Evolutionary conservation across 2,888 invertebrate genomes (phyloP).

Genomic region (Copidosoma aretas): DNA sequence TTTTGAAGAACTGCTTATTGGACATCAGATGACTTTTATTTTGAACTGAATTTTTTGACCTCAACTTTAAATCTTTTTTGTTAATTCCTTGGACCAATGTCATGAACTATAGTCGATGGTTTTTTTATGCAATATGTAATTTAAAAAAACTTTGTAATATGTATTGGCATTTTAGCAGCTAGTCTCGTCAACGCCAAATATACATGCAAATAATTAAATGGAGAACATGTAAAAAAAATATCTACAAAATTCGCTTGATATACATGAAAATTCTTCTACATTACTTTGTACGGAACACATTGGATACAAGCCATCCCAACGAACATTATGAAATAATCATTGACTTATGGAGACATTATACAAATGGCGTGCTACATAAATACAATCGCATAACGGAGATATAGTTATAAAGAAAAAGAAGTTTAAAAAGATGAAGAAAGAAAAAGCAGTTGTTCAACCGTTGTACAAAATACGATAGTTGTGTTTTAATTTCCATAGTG

Average conservation of each 20-base stretch:
- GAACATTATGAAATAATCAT: slow-evolving; percentile 27
- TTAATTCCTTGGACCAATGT: too few species aligned
- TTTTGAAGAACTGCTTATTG: too few species aligned
- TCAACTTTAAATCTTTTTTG: too few species aligned
- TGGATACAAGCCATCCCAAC: slow-evolving; percentile 22
- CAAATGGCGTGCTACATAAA: slow-evolving; percentile 8
- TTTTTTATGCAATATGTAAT: background rate
- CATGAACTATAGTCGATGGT: too few species aligned
- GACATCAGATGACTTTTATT: too few species aligned
- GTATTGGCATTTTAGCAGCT: background rate
- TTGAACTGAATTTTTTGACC: too few species aligned
- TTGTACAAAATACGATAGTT: too few species aligned
- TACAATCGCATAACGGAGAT: background rate
- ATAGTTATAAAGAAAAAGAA: background rate
- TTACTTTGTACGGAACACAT: slow-evolving; percentile 34
- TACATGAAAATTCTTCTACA: slow-evolving; percentile 4
- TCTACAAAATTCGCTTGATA: slow-evolving; percentile 19
- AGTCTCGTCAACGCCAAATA: slow-evolving; percentile 11
- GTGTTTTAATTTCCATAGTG: too few species aligned
- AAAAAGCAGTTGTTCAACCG: slow-evolving; percentile 26
- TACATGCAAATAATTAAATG: slow-evolving; percentile 25
- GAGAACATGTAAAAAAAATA: slow-evolving; percentile 7
- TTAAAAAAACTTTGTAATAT: background rate
- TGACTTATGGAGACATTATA: slow-evolving; percentile 7
- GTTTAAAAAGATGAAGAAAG: slow-evolving; percentile 5